A percentile compares a stretch with the other conserved stretches of the same genome.
Evolutionary conservation across 2,797 vertebrate genomes (phyloP).

Genomic region (Coregonus suidteri): DNA sequence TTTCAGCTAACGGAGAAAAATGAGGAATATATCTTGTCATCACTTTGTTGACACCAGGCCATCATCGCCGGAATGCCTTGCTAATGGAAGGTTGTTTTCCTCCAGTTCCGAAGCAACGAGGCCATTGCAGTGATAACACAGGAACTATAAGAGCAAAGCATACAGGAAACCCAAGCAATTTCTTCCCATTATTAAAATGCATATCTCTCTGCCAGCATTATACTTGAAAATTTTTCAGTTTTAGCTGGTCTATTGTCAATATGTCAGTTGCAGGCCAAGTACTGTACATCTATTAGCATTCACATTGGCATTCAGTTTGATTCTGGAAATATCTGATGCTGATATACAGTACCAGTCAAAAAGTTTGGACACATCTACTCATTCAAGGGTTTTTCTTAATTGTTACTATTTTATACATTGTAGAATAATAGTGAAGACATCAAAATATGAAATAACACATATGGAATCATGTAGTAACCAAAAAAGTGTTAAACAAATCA

Average conservation of each 20-base stretch:
- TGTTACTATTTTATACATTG: too few relatives aligned
- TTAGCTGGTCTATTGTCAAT: neutral
- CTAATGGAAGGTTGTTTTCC: neutral
- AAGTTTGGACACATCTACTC: too few relatives aligned
- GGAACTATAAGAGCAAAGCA: neutral
- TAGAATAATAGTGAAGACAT: too few relatives aligned
- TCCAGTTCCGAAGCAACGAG: neutral
- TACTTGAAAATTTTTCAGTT: neutral
- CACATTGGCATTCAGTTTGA: neutral
- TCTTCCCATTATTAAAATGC: constrained; percentile 6
- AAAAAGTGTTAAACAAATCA: too few relatives aligned
- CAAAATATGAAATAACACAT: too few relatives aligned
- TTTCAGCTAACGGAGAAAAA: neutral
- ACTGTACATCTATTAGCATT: too few relatives aligned
- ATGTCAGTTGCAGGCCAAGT: neutral
- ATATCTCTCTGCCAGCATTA: neutral
- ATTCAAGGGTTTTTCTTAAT: too few relatives aligned
- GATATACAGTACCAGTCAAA: neutral
- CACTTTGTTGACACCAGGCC: neutral
- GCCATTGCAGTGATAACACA: neutral
- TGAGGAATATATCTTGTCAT: constrained; percentile 1
- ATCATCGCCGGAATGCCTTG: neutral
- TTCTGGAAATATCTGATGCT: neutral
- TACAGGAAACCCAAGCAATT: neutral
- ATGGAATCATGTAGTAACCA: too few relatives aligned